Evolutionary conservation across 1,140 invertebrate species (phyloP).

Genomic region (Leptinotarsa undecemlineata): DNA sequence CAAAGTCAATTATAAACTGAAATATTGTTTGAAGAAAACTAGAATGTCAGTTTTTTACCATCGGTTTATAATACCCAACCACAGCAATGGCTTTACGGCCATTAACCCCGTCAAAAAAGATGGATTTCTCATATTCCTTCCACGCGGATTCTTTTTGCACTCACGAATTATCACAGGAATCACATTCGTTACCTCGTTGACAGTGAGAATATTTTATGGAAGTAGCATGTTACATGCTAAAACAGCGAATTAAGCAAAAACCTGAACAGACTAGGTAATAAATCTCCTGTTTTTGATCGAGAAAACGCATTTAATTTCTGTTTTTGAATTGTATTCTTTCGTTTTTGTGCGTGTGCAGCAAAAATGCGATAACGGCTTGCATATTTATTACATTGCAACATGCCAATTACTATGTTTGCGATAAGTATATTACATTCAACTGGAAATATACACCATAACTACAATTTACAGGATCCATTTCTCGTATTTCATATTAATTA

Average conservation of each 20-base stretch:
- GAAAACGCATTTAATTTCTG: constrained; percentile 23
- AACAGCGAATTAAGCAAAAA: constrained; percentile 34
- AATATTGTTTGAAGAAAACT: too few species aligned
- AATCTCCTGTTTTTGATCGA: constrained; percentile 32
- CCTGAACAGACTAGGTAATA: constrained; percentile 25
- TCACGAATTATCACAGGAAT: constrained; percentile 27
- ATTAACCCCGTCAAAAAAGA: constrained; percentile 8
- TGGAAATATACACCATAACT: not conserved
- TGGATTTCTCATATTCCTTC: not conserved
- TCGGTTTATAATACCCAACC: too few species aligned
- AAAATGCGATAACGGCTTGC: constrained; percentile 13
- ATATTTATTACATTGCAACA: constrained; percentile 25
- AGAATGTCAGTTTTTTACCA: too few species aligned
- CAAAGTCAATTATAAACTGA: too few species aligned
- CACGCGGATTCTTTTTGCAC: not conserved
- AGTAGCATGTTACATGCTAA: constrained; percentile 32
- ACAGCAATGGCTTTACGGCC: not conserved
- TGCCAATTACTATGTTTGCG: constrained; percentile 18
- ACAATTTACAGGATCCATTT: not conserved
- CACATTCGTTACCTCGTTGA: constrained; percentile 34
- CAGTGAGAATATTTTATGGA: constrained; percentile 37
- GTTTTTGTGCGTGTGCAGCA: constrained; percentile 25
- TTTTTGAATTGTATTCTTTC: constrained; percentile 15
- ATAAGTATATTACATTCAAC: constrained; percentile 15
- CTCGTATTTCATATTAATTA: too few species aligned